Evolutionary conservation across 1,140 invertebrate genomes (phyloP), one percentile per base, ranked within the genome.

Genomic region (Drosophila equinoxialis): DNA sequence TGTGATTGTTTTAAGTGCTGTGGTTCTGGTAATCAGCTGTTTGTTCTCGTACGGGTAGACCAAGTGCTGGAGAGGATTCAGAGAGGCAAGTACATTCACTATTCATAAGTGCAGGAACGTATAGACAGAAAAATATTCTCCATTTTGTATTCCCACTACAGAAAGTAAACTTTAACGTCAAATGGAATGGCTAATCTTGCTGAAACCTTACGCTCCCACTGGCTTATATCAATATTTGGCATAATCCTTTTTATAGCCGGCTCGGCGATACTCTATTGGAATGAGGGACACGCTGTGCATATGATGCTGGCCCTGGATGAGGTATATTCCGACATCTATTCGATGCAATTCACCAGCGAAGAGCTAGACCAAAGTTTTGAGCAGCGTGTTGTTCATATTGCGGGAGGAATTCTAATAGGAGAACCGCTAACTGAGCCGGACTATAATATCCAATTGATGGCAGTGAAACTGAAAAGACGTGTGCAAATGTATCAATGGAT

Each of bases 401-500:
- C 93, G 58, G 97, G 96, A 0, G 93, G 94, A 17, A 92, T 98
- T 14, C 91, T 94, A 20, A 94, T 97, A 55, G 93, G 95, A n/a
- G 96, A 97, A 89, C 96, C 96, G 1, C 93, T 98, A 66, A 95
- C 95, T 7, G 97, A 98, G 91, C 94, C 95, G 14, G 95, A 96
- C 69, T 97, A 97, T 91, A 95, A 96, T 61, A 94, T 97, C 48
- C 94, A 96, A 79, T 94, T 97, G 6, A 93, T 94, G 62, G 95
- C 96, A 17, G 95, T 96, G 0, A 96, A 96, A 79, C 90, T 97
- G 23, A 95, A 95, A 74, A 94, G 96, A 55, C 93, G 95, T 71
- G 96, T 97, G 0, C 97, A 98, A 92, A 98, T 98, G 96, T 98
- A 96, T 90, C 97, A 98, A 90, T 98, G 97, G 97, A 94, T 97